These are phyloP conservation scores for Brienomyrus longianalis DNA, from an alignment of 2,113 vertebrate species.

Conservation along the genomic window DNA sequence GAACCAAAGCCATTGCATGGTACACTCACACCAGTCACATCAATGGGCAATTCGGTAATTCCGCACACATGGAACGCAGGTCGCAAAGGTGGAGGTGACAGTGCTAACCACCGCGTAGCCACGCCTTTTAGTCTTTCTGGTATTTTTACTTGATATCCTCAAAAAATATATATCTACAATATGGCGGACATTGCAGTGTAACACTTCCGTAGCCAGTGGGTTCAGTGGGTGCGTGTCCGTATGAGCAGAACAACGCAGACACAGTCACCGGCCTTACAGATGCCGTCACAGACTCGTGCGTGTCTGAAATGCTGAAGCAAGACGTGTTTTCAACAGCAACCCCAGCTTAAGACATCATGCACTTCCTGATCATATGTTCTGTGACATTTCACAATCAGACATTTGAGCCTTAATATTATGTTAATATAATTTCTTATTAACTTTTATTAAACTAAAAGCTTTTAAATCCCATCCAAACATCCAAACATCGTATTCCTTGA, in stretches of 20 bases:
- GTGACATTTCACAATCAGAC: neutral
- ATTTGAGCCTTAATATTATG: neutral
- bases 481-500: neutral
- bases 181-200: neutral
- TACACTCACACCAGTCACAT: too few relatives aligned
- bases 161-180: neutral
- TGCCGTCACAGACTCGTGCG: neutral
- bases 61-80: too few relatives aligned
- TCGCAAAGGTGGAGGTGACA: too few relatives aligned
- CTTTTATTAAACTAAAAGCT: neutral
- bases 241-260: neutral
- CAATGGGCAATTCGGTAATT: too few relatives aligned
- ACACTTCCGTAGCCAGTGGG: neutral
- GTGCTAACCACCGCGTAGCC: too few relatives aligned
- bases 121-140: neutral
- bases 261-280: neutral
- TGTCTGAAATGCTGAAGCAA: neutral
- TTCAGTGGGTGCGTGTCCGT: neutral
- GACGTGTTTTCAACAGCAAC: neutral
- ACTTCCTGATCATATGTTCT: neutral
- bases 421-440: neutral
- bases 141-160: neutral
- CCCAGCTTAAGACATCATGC: neutral
- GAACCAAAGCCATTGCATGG: too few relatives aligned
- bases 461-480: neutral